phyloP scores from a whole-genome alignment of 2,888 invertebrate genomes.

The Periphyllus acericola region DNA sequence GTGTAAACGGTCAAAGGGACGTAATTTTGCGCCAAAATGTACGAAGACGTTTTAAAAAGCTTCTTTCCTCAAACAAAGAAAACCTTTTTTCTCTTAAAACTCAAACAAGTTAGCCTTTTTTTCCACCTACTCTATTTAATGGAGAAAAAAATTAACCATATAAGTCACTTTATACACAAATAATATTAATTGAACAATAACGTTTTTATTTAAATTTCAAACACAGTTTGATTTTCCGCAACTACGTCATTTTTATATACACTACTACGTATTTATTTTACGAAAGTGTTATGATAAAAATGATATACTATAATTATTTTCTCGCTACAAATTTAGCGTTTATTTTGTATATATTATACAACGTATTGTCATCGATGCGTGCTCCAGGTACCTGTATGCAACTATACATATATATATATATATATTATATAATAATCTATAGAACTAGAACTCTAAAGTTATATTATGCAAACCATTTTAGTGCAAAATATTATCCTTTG shows the following conservation, averaged over 20 bases:
- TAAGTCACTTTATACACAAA: background rate
- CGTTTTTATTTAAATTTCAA: conserved; percentile 32
- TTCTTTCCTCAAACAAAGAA: conserved; percentile 9
- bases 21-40: conserved; percentile 40
- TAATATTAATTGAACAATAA: conserved; percentile 25
- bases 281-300: too few relatives aligned
- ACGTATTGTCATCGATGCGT: too few relatives aligned
- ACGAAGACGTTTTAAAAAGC: conserved; percentile 45
- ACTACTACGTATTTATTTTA: background rate
- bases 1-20: conserved; percentile 41
- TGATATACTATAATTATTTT: background rate
- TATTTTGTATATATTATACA: too few relatives aligned
- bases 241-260: conserved; percentile 13
- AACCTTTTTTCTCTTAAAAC: background rate
- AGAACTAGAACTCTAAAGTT: background rate
- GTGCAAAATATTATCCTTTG: background rate
- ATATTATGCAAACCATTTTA: background rate
- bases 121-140: background rate
- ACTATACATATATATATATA: too few relatives aligned
- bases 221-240: conserved; percentile 15
- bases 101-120: conserved; percentile 4
- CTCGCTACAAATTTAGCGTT: background rate
- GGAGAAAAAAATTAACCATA: conserved; percentile 6
- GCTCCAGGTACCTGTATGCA: too few relatives aligned
- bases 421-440: too few relatives aligned